Base-by-base conservation (phyloP, 2,797 vertebrate genomes). In the Typhlichthys eigenmanni region DNA sequence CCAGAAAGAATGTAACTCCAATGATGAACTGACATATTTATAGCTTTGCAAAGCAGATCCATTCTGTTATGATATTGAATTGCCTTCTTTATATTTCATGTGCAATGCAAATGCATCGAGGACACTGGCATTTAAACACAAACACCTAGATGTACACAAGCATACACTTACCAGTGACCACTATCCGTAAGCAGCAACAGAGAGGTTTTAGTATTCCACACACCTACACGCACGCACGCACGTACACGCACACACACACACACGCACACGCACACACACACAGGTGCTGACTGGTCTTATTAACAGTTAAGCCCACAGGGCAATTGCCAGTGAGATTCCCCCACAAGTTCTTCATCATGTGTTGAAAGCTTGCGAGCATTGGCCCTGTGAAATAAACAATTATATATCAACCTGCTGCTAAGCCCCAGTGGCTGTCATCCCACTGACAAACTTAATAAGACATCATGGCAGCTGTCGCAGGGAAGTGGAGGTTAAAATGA, bases 341-440 rank as follows among this genome's bases (percentile, higher is more conserved):
- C 66, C 64, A 65, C 64, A 32, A 72, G 75, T 79, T 61, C 77
- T 83, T 76, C 74, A 76, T 85, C 78, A 76, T 80, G 76, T 76
- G 66, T 81, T 83, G 80, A 70, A 75, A 85, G 66, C 46, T 24
- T 43, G 64, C 60, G 60, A 72, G 76, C 60, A n/a, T 57, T 51
- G 66, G 65, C 7, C 2, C 67, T 62, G 69, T 73, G 62, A 72
- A 76, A 82, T 81, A 81, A 88, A 81, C 69, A 73, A 55, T 71
- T 56, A 67, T 74, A 62, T 74, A 61, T 60, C 70, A 59, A 58
- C 75, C 66, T 71, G 72, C 76, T 82, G 64, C 19, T 69, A 47
- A 62, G 66, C 78, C 68, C 75, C 49, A 13, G 71, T 60, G 64
- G 83, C 80, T 72, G 69, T 82, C 75, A 73, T 77, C 72, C 73